These are phyloP conservation scores for Carettochelys insculpta DNA, from an alignment of 2,113 vertebrate species.

Conservation along the genomic window DNA sequence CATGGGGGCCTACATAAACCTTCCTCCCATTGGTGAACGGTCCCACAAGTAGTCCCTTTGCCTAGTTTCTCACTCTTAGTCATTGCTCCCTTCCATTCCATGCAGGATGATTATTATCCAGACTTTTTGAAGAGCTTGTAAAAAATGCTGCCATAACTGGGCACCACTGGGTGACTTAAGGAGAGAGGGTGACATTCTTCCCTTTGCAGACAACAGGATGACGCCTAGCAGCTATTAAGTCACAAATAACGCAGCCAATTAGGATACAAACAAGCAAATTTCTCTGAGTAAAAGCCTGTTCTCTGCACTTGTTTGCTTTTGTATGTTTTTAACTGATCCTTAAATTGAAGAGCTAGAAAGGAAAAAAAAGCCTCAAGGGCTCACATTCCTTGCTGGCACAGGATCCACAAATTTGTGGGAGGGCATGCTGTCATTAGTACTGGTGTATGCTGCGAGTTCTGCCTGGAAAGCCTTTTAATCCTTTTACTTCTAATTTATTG, in stretches of 20 bases:
- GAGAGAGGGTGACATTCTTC: not conserved
- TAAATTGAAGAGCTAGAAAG: not conserved
- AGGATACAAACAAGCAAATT: not conserved
- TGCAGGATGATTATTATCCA: not conserved
- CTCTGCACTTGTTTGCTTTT: not conserved
- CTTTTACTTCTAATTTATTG: not conserved
- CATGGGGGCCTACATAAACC: not conserved
- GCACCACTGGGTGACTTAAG: not conserved
- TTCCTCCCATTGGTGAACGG: not conserved
- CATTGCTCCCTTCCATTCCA: not conserved
- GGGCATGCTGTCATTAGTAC: slow-evolving; percentile 3
- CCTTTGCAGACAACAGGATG: not conserved
- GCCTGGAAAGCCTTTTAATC: not conserved
- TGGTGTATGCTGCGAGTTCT: not conserved
- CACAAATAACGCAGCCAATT: not conserved
- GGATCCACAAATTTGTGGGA: slow-evolving; percentile 30
- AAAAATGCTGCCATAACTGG: not conserved
- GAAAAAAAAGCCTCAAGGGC: not conserved
- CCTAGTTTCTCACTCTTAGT: not conserved
- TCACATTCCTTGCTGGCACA: slow-evolving; percentile 50
- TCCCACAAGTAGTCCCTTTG: not conserved
- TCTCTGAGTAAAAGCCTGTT: not conserved
- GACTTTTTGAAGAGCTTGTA: not conserved
- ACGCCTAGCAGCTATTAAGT: not conserved
- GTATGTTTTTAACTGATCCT: not conserved